These are phyloP conservation scores for Dynastes hyllus DNA, from an alignment of 2,888 invertebrate genomes.

Conservation along the genomic window DNA sequence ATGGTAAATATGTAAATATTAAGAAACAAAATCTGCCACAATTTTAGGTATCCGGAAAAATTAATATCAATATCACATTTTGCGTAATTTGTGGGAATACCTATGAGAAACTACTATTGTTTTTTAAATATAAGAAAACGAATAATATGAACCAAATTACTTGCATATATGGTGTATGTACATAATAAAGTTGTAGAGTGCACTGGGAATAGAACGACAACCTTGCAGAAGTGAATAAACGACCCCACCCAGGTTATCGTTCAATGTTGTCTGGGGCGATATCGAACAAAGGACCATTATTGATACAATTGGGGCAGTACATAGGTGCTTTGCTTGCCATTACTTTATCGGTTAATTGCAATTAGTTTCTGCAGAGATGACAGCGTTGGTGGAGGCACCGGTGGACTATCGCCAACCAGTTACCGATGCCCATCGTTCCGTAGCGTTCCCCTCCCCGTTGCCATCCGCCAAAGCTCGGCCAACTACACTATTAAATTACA, in stretches of 20 bases:
- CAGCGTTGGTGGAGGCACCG: conserved; percentile 54
- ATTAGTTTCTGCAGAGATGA: conserved; percentile 59
- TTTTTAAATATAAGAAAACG: too few species aligned
- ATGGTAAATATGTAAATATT: too few species aligned
- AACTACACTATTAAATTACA: conserved; percentile 64
- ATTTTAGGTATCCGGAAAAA: too few species aligned
- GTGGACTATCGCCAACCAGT: conserved; percentile 55
- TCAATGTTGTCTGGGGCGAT: not conserved
- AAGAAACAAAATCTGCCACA: too few species aligned
- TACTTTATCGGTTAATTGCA: conserved; percentile 62
- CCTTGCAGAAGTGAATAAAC: not conserved
- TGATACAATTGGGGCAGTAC: conserved; percentile 45
- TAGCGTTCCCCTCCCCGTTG: not conserved
- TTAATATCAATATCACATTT: too few species aligned
- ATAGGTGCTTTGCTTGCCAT: conserved; percentile 51
- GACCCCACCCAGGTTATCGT: not conserved
- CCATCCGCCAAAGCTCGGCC: conserved; percentile 36
- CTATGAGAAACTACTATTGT: too few species aligned
- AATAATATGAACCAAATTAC: too few species aligned
- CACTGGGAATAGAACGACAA: not conserved
- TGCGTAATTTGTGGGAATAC: too few species aligned
- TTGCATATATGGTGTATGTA: too few species aligned
- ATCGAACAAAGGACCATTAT: conserved; percentile 39
- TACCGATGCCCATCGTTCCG: conserved; percentile 25
- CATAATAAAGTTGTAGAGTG: too few species aligned